Evolutionary conservation across 2,797 vertebrate genomes (phyloP).

Genomic region (Leuciscus waleckii): DNA sequence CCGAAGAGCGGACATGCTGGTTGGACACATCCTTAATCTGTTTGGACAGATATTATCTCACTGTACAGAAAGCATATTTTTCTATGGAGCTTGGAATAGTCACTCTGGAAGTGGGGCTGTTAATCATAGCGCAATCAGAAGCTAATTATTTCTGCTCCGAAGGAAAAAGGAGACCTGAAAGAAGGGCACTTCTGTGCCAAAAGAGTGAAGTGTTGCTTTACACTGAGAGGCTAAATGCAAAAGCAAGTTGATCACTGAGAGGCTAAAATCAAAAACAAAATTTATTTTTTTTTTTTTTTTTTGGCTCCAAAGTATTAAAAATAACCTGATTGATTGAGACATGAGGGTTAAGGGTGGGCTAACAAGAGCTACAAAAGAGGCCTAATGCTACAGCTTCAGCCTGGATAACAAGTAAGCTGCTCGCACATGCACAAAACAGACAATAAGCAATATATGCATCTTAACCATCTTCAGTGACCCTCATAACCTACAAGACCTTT

Average conservation of each 20-base stretch:
- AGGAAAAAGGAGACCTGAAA: slow-evolving; percentile 42
- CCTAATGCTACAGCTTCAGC: slow-evolving; percentile 62
- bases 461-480: slow-evolving; percentile 57
- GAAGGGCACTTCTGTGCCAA: slow-evolving; percentile 46
- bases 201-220: slow-evolving; percentile 39
- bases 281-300: not conserved
- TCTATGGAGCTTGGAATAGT: slow-evolving; percentile 19
- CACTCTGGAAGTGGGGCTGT: slow-evolving; percentile 41
- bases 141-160: slow-evolving; percentile 55
- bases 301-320: slow-evolving; percentile 13
- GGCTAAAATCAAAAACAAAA: slow-evolving; percentile 40
- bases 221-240: slow-evolving; percentile 31
- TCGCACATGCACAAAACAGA: slow-evolving; percentile 64
- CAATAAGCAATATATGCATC: slow-evolving; percentile 67
- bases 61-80: slow-evolving; percentile 52
- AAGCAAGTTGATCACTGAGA: slow-evolving; percentile 22
- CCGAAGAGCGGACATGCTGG: slow-evolving; percentile 37
- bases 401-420: slow-evolving; percentile 61
- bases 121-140: slow-evolving; percentile 58
- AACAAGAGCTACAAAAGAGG: slow-evolving; percentile 51
- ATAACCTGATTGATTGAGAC: slow-evolving; percentile 4
- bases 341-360: slow-evolving; percentile 5
- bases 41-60: slow-evolving; percentile 55
- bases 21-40: slow-evolving; percentile 54
- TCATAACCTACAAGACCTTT: not conserved